Evolutionary conservation across 2,888 invertebrate genomes (phyloP).

Genomic region (Stomorhina lunata): DNA sequence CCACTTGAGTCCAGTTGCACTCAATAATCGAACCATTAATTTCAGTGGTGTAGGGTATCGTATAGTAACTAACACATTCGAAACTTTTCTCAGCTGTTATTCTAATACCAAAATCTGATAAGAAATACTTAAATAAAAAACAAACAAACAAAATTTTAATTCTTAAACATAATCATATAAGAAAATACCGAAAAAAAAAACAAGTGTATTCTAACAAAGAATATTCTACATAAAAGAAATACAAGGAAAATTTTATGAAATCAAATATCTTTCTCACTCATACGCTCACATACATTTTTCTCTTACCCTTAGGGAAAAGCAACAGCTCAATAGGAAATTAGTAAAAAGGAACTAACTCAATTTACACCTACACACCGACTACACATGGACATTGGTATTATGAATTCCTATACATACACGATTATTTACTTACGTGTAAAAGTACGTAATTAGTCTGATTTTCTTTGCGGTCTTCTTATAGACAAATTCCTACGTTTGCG

Average conservation of each 20-base stretch:
- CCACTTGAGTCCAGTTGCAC: no score
- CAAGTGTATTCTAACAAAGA: background rate
- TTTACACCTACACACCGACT: slow-evolving; percentile 43
- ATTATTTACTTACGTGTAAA: background rate
- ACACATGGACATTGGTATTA: background rate
- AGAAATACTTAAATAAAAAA: no score
- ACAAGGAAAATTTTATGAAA: slow-evolving; percentile 24
- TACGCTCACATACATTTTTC: background rate
- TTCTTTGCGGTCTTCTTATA: background rate
- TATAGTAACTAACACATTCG: no score
- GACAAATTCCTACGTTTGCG: slow-evolving; percentile 52
- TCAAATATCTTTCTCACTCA: slow-evolving; percentile 38
- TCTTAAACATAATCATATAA: no score
- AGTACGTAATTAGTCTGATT: background rate
- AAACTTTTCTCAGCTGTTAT: no score
- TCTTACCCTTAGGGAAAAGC: background rate
- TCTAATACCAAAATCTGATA: no score
- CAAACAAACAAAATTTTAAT: no score
- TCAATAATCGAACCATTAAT: no score
- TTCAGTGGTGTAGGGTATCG: no score
- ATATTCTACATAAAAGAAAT: background rate
- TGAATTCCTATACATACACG: background rate
- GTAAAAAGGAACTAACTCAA: slow-evolving; percentile 18
- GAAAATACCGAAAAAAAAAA: background rate
- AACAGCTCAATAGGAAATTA: background rate